phyloP scores from a whole-genome alignment of 30 jellyfish, hydroid and myxozoan species.

The Pelagia noctiluca region DNA sequence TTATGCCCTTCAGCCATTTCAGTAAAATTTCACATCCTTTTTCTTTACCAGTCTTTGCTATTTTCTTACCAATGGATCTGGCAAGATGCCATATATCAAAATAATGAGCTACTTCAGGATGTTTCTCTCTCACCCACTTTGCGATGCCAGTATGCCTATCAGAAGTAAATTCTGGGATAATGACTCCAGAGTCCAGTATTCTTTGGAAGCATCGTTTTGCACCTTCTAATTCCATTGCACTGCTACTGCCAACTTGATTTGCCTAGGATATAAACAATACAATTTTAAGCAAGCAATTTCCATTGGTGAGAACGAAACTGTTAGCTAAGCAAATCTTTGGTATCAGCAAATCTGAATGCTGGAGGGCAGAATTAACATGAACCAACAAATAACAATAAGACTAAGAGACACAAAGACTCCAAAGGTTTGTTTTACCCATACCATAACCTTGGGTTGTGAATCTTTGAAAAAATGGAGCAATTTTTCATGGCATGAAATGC shows the following conservation, averaged over 20 bases:
- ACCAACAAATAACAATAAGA: no score
- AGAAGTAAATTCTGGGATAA: background rate
- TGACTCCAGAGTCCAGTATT: background rate
- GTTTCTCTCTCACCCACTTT: slow-evolving; percentile 11
- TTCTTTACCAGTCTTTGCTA: background rate
- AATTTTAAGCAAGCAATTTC: no score
- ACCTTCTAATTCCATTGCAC: background rate
- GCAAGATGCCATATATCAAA: slow-evolving; percentile 25
- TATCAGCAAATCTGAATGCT: no score
- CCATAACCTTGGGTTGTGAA: no score
- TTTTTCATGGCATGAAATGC: no score
- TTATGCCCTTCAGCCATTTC: background rate
- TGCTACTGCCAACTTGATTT: background rate
- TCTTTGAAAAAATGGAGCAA: no score
- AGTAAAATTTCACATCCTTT: background rate
- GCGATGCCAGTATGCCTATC: slow-evolving; percentile 13
- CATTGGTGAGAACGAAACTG: no score
- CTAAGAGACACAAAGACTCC: no score
- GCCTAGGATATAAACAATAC: no score
- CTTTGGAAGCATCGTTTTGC: background rate
- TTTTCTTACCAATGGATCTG: background rate
- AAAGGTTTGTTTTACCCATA: no score
- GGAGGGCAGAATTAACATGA: no score
- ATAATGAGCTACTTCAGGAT: slow-evolving; percentile 4
- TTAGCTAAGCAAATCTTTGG: no score